Conservation (phyloP, 2,797 vertebrate genomes). For the Dendrocincla fuliginosa region DNA sequence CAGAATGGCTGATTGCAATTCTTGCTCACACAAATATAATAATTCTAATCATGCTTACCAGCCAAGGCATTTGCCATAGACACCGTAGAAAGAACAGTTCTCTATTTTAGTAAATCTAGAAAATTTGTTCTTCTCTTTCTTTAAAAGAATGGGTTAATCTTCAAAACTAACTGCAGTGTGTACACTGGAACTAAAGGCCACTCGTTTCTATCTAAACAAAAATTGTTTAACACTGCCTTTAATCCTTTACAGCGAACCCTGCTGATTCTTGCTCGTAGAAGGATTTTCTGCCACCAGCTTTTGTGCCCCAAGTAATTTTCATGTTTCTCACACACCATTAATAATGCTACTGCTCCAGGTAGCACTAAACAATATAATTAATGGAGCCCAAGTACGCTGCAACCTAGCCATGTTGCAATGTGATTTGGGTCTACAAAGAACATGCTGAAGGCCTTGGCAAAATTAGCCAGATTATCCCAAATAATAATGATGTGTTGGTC, state of each 20-base stretch:
- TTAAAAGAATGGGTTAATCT: neutral
- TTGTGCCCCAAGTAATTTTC: slow-evolving; percentile 38
- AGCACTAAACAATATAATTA: slow-evolving; percentile 40
- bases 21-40: neutral
- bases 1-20: neutral
- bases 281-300: neutral
- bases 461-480: neutral
- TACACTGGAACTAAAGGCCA: neutral
- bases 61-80: neutral
- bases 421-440: slow-evolving; percentile 8
- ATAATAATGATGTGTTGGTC: neutral
- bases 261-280: neutral
- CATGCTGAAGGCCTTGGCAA: neutral
- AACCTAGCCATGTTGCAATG: neutral
- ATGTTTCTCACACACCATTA: slow-evolving; percentile 31
- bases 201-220: neutral
- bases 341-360: slow-evolving; percentile 16
- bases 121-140: neutral
- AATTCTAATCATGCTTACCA: neutral
- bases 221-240: neutral
- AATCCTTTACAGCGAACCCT: neutral
- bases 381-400: neutral
- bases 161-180: neutral
- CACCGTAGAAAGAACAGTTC: neutral
- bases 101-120: neutral